Percentiles rank a stretch among this genome's conserved stretches.
phyloP scores from a whole-genome alignment of 2,797 vertebrate genomes.

The Acridotheres tristis region DNA sequence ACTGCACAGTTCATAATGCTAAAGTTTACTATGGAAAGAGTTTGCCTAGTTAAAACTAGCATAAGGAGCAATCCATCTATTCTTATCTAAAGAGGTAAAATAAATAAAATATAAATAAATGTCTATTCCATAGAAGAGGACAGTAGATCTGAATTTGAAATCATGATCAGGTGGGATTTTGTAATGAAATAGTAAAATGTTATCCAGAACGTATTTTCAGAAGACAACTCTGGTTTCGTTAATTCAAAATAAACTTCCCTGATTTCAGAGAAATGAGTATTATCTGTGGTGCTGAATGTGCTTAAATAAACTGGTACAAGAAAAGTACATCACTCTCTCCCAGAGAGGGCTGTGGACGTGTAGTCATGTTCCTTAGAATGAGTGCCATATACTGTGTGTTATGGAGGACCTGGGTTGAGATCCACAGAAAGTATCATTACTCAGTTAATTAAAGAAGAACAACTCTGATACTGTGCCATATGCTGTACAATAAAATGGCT shows the following conservation, averaged over 20 bases:
- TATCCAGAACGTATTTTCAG: neutral
- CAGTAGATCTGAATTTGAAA: neutral
- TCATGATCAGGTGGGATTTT: neutral
- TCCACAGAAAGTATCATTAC: neutral
- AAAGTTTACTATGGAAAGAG: neutral
- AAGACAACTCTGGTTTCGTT: neutral
- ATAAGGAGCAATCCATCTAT: neutral
- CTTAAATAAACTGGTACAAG: neutral
- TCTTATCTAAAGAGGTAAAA: neutral
- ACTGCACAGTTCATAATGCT: neutral
- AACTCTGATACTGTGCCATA: neutral
- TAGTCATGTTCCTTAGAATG: neutral
- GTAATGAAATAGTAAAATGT: neutral
- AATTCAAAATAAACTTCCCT: neutral
- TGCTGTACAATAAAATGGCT: conserved; percentile 18
- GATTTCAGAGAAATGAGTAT: neutral
- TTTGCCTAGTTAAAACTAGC: neutral
- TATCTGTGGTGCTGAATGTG: neutral
- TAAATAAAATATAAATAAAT: neutral
- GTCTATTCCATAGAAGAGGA: neutral
- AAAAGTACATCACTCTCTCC: neutral
- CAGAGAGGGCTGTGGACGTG: neutral
- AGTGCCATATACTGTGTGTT: neutral
- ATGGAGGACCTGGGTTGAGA: neutral
- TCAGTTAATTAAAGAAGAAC: conserved; percentile 28